A percentile compares a stretch with the other conserved stretches of the same genome.
phyloP scores from a whole-genome alignment of 1,140 invertebrate genomes.

The Lepidurus arcticus region DNA sequence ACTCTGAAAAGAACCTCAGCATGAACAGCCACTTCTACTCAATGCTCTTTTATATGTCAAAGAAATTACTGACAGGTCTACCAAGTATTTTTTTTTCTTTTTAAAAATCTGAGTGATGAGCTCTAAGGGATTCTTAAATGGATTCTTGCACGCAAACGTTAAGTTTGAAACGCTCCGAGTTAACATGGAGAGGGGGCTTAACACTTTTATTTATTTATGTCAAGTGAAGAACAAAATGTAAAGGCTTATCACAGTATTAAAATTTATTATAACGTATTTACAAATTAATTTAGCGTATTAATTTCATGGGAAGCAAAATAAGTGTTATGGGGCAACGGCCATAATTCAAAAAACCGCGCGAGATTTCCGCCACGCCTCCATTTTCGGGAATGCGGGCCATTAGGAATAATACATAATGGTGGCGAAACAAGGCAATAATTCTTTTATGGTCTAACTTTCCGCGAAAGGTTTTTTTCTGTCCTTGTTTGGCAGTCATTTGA shows the following conservation, averaged over 20 bases:
- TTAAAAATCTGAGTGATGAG: background rate
- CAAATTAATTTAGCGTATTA: constrained; percentile 19
- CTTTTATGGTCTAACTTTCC: no score
- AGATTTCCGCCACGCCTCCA: background rate
- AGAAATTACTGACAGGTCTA: background rate
- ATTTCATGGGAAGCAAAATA: background rate
- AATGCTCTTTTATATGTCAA: background rate
- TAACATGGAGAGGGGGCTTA: no score
- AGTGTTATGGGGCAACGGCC: background rate
- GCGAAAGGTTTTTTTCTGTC: no score
- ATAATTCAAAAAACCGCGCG: background rate
- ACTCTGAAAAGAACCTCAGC: background rate
- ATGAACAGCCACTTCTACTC: constrained; percentile 14
- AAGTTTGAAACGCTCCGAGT: no score
- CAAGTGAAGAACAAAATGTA: background rate
- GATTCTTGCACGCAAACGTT: background rate
- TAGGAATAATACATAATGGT: background rate
- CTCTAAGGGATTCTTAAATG: background rate
- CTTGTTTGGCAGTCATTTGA: no score
- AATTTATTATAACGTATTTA: constrained; percentile 21
- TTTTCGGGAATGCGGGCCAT: background rate
- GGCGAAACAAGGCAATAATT: background rate
- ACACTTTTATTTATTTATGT: no score
- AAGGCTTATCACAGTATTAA: background rate
- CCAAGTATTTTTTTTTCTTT: background rate